Percentiles rank a stretch among this genome's conserved stretches.
These are phyloP conservation scores for Phaonia tiefii DNA, from an alignment of 2,888 invertebrate species.

Conservation along the genomic window DNA sequence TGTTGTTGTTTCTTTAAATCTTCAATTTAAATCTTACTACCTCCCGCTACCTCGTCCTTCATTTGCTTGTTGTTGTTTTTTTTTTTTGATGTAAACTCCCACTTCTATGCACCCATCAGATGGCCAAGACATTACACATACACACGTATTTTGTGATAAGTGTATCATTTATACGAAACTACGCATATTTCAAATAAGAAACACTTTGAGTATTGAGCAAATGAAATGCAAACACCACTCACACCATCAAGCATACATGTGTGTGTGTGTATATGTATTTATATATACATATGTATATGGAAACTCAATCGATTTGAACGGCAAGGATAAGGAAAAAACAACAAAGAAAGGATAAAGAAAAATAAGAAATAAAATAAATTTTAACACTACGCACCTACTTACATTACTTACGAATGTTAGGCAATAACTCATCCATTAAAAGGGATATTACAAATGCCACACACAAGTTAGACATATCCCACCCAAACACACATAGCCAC, in stretches of 20 bases:
- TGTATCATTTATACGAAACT: conserved; percentile 50
- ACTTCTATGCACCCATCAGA: neutral
- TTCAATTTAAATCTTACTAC: conserved; percentile 35
- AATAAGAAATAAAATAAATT: conserved; percentile 71
- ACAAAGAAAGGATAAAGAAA: conserved; percentile 62
- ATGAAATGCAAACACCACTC: conserved; percentile 62
- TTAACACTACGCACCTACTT: conserved; percentile 69
- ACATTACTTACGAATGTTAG: conserved; percentile 78
- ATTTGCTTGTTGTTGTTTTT: neutral
- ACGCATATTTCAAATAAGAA: conserved; percentile 65
- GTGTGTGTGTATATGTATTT: too few species aligned
- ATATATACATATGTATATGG: too few species aligned
- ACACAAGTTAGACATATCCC: conserved; percentile 44
- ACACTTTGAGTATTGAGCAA: conserved; percentile 62
- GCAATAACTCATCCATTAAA: conserved; percentile 80
- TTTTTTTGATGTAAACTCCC: neutral
- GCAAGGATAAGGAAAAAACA: conserved; percentile 30
- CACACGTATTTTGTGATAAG: conserved; percentile 32
- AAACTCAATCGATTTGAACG: neutral
- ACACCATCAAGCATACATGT: conserved; percentile 48
- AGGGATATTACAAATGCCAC: conserved; percentile 73
- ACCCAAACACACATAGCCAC: conserved; percentile 55
- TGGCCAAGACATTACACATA: conserved; percentile 50
- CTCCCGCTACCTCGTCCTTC: neutral
- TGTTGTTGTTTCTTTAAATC: conserved; percentile 24